phyloP scores from a whole-genome alignment of 2,888 invertebrate species.

The Metalampra italica region DNA sequence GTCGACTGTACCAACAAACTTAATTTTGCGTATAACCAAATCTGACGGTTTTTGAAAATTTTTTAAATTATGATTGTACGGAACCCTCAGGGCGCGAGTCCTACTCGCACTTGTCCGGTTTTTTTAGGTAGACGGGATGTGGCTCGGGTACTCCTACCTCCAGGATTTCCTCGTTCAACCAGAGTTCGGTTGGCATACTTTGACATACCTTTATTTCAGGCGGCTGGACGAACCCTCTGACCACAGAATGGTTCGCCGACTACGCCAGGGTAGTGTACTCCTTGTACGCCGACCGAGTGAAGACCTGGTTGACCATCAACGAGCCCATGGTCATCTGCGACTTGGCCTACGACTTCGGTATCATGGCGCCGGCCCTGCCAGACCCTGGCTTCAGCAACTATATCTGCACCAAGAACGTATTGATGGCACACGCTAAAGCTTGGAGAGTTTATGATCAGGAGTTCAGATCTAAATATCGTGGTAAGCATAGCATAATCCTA shows the following conservation, averaged over 20 bases:
- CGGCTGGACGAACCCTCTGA: conserved; percentile 81
- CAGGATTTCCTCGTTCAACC: no score
- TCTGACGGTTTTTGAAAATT: no score
- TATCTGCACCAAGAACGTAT: conserved; percentile 80
- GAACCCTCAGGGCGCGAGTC: no score
- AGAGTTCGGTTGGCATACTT: no score
- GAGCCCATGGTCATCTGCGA: conserved; percentile 77
- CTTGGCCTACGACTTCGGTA: conserved; percentile 50
- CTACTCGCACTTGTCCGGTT: no score
- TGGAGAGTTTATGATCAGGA: conserved; percentile 79
- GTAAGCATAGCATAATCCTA: no score
- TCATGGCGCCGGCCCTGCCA: conserved; percentile 49
- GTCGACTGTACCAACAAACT: no score
- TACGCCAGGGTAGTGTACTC: conserved; percentile 77
- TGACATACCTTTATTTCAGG: conserved; percentile 46
- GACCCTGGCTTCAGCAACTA: conserved; percentile 73
- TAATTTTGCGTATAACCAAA: no score
- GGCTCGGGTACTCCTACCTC: no score
- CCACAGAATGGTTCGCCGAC: conserved; percentile 80
- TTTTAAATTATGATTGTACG: no score
- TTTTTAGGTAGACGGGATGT: no score
- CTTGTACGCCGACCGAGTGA: conserved; percentile 80
- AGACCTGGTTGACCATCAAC: conserved; percentile 85
- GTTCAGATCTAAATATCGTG: conserved; percentile 69
- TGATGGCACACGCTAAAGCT: conserved; percentile 83